Evolutionary conservation across 2,113 vertebrate genomes (phyloP).

Genomic region (Amblyopsis rosae): DNA sequence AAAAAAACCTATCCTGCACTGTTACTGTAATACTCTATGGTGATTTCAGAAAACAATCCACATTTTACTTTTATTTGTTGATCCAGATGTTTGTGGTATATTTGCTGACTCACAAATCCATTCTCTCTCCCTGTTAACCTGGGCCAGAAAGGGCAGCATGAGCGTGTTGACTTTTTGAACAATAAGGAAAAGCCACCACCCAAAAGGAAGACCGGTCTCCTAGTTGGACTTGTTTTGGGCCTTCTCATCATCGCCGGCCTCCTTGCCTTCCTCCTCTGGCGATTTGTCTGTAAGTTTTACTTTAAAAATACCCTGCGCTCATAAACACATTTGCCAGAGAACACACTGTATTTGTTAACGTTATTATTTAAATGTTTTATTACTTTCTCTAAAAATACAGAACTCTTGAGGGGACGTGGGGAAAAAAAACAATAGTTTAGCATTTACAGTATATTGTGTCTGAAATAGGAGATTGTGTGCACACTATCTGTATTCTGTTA

Average conservation of each 20-base stretch:
- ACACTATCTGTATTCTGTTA: too few species aligned
- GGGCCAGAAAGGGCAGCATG: slow-evolving; percentile 49
- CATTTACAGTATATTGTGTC: too few species aligned
- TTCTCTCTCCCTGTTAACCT: slow-evolving; percentile 25
- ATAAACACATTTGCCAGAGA: background rate
- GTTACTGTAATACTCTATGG: background rate
- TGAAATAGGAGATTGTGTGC: too few species aligned
- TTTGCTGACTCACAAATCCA: background rate
- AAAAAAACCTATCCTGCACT: too few species aligned
- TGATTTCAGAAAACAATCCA: background rate
- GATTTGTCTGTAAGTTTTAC: slow-evolving; percentile 68
- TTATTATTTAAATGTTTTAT: too few species aligned
- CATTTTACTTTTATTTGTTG: background rate
- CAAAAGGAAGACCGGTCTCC: slow-evolving; percentile 31
- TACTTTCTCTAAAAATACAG: too few species aligned
- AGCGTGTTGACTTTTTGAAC: slow-evolving; percentile 64
- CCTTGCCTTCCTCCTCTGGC: slow-evolving; percentile 71
- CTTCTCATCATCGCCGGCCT: slow-evolving; percentile 60
- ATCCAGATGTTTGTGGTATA: background rate
- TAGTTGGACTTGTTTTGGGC: slow-evolving; percentile 58
- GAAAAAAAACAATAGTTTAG: too few species aligned
- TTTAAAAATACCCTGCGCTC: background rate
- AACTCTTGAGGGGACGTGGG: too few species aligned
- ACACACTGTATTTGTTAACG: too few species aligned
- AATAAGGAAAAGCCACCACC: slow-evolving; percentile 52